A percentile compares a stretch with the other conserved stretches of the same genome.
These are phyloP conservation scores for Melanargia galathea DNA, from an alignment of 2,888 invertebrate species.

Conservation along the genomic window DNA sequence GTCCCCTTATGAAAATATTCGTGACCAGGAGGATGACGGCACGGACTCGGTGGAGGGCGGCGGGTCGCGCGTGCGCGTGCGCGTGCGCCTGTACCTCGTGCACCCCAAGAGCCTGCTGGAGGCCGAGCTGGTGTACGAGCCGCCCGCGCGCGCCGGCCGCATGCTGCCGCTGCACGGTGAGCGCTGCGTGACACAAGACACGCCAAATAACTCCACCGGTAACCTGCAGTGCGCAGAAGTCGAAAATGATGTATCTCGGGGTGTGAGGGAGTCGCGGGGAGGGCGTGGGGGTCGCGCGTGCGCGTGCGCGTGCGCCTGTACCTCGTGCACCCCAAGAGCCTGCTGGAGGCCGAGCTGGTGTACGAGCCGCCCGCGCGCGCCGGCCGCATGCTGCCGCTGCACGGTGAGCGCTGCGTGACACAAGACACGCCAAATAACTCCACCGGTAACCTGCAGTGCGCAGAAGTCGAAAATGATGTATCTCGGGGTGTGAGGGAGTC, in stretches of 20 bases:
- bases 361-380: slow-evolving; percentile 72
- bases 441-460: too few relatives aligned
- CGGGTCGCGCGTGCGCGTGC: slow-evolving; percentile 46
- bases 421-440: too few relatives aligned
- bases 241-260: too few relatives aligned
- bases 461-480: too few relatives aligned
- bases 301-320: slow-evolving; percentile 81
- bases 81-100: slow-evolving; percentile 86
- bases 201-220: too few relatives aligned
- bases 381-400: background rate
- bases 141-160: slow-evolving; percentile 49
- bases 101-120: slow-evolving; percentile 95
- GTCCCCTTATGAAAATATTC: background rate
- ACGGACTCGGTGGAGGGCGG: slow-evolving; percentile 31
- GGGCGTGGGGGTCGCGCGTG: too few relatives aligned
- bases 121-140: slow-evolving; percentile 86
- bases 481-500: too few relatives aligned
- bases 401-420: background rate
- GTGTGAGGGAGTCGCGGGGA: too few relatives aligned
- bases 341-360: slow-evolving; percentile 91
- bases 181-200: too few relatives aligned
- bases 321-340: slow-evolving; percentile 92
- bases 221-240: too few relatives aligned
- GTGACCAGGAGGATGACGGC: slow-evolving; percentile 44
- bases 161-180: slow-evolving; percentile 5